Percentiles rank a stretch among this genome's conserved stretches.
phyloP scores from a whole-genome alignment of 2,888 invertebrate species.

The Metacarcinus magister region DNA sequence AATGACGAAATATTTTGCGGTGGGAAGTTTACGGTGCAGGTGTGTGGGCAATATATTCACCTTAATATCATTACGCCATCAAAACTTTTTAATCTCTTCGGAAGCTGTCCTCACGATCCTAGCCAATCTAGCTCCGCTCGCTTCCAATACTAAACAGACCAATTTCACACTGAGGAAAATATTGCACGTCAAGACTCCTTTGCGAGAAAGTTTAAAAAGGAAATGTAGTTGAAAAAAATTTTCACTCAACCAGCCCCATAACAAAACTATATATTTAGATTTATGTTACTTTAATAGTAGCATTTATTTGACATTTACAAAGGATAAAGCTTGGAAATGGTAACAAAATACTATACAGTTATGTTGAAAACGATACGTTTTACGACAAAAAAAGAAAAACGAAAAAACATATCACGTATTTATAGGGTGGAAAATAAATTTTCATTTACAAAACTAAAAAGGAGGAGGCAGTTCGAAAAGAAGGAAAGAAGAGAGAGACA shows the following conservation, averaged over 20 bases:
- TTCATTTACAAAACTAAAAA: neutral
- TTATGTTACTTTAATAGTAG: neutral
- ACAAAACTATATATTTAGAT: neutral
- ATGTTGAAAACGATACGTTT: too few relatives aligned
- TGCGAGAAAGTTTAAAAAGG: neutral
- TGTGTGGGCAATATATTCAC: slow-evolving; percentile 39
- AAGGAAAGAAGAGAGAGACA: neutral
- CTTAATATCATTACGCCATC: neutral
- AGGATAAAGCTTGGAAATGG: too few relatives aligned
- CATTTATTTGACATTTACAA: too few relatives aligned
- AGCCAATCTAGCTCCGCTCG: neutral
- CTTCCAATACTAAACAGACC: slow-evolving; percentile 10
- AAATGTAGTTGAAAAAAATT: neutral
- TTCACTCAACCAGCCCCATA: neutral
- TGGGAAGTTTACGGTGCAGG: neutral
- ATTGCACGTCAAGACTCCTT: neutral
- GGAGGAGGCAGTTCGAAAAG: neutral
- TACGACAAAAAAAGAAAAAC: too few relatives aligned
- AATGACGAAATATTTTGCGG: neutral
- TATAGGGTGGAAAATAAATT: neutral
- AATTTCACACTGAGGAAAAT: neutral
- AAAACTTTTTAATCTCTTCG: slow-evolving; percentile 36
- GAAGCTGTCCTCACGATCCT: neutral
- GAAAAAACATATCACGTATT: neutral
- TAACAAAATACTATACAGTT: too few relatives aligned